phyloP scores from a whole-genome alignment of 2,797 vertebrate genomes.

The Eulemur rubriventer region DNA sequence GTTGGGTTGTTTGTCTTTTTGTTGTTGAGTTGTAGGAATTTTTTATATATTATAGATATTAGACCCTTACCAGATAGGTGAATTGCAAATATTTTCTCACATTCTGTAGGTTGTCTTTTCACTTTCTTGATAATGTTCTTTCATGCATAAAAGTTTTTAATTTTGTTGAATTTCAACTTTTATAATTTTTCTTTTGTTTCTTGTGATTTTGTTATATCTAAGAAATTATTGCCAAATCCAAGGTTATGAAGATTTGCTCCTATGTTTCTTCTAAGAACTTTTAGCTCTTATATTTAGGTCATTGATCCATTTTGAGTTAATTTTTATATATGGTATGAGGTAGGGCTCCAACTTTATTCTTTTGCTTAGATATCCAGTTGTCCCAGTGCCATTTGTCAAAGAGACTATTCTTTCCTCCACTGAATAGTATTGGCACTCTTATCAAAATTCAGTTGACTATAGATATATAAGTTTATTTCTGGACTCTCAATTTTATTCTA shows the following conservation, averaged over 20 bases:
- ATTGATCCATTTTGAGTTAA: too few relatives aligned
- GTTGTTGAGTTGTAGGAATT: background rate
- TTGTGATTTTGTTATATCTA: background rate
- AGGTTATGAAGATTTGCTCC: too few relatives aligned
- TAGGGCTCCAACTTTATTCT: too few relatives aligned
- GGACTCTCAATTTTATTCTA: background rate
- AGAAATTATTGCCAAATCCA: too few relatives aligned
- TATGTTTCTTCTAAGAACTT: too few relatives aligned
- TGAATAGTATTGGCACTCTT: background rate
- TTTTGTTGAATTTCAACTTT: background rate
- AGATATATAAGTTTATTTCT: background rate
- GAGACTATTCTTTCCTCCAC: background rate
- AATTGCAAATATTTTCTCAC: background rate
- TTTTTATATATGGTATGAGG: too few relatives aligned
- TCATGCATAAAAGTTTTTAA: background rate
- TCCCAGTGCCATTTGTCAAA: background rate
- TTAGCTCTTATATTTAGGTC: too few relatives aligned
- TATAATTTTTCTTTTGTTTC: background rate
- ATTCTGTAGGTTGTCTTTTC: background rate
- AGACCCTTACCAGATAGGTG: background rate
- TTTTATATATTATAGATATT: background rate
- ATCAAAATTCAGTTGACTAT: background rate
- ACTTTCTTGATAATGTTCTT: background rate
- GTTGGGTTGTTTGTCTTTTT: background rate
- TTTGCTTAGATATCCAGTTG: background rate